These are phyloP conservation scores for Caenorhabditis becei DNA, from an alignment of 2,888 invertebrate genomes.

Conservation along the genomic window DNA sequence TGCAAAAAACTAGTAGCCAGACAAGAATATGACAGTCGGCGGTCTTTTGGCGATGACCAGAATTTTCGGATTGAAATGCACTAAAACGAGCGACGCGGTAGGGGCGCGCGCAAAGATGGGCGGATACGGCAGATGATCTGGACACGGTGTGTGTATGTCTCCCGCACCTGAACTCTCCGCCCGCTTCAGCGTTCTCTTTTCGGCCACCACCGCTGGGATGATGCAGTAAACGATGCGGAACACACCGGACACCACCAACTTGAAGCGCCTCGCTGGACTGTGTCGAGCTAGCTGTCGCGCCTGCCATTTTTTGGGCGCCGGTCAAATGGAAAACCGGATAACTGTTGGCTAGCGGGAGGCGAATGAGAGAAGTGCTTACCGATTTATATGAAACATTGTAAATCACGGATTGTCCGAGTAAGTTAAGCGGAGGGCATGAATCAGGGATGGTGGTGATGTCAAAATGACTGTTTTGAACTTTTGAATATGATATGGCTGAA, in stretches of 20 bases:
- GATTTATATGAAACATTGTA: conserved; percentile 29
- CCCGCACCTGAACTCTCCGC: conserved; percentile 22
- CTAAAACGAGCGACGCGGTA: conserved; percentile 53
- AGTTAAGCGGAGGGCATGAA: too few relatives aligned
- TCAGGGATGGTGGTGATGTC: neutral
- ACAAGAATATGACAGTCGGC: conserved; percentile 17
- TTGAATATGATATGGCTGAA: too few relatives aligned
- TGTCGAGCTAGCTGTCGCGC: conserved; percentile 41
- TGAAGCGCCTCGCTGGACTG: conserved; percentile 48
- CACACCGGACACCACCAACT: conserved; percentile 52
- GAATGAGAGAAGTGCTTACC: neutral
- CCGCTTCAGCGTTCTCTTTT: conserved; percentile 52
- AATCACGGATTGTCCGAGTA: neutral
- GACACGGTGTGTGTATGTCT: conserved; percentile 44
- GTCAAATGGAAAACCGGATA: conserved; percentile 49
- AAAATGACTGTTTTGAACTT: too few relatives aligned
- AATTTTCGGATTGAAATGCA: conserved; percentile 61
- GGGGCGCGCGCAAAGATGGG: conserved; percentile 51
- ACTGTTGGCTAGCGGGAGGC: conserved; percentile 2
- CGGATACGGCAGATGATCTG: conserved; percentile 64
- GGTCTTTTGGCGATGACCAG: conserved; percentile 21
- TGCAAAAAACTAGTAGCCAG: conserved; percentile 12
- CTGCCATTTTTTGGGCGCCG: conserved; percentile 47
- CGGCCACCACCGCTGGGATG: conserved; percentile 19
- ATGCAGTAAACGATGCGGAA: conserved; percentile 62